Percentiles rank a stretch among this genome's conserved stretches.
Conservation (phyloP, 2,113 vertebrate genomes). For the Symphodus melops region DNA sequence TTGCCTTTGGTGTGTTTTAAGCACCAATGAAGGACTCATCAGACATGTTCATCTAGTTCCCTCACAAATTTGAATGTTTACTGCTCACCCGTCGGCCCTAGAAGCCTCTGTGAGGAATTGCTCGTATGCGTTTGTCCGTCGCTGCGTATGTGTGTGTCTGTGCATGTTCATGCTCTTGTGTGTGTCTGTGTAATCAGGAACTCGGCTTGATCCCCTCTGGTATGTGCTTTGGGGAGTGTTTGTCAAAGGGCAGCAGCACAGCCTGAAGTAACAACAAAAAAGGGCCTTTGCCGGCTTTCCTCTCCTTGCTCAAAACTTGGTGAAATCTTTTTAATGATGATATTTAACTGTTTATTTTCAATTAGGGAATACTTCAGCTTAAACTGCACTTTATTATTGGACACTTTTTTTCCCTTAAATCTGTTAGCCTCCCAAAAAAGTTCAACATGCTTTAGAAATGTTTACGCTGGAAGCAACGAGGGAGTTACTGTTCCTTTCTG, state of each 20-base stretch:
- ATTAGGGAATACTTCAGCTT: neutral
- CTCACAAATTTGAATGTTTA: constrained; percentile 72
- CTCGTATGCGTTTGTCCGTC: constrained; percentile 28
- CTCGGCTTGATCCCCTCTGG: constrained; percentile 79
- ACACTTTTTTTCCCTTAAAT: neutral
- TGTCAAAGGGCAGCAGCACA: constrained; percentile 78
- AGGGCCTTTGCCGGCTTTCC: constrained; percentile 39
- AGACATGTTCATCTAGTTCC: constrained; percentile 76
- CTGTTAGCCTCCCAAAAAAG: neutral
- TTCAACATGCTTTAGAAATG: neutral
- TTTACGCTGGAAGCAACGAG: neutral
- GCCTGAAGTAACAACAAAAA: constrained; percentile 64
- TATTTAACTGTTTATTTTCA: constrained; percentile 3
- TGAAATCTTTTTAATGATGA: neutral
- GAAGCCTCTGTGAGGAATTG: constrained; percentile 54
- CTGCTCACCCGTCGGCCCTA: constrained; percentile 61
- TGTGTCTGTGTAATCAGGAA: constrained; percentile 68
- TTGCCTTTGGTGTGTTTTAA: constrained; percentile 70
- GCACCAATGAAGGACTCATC: constrained; percentile 75
- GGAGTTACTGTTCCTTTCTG: neutral
- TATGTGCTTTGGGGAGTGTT: constrained; percentile 76
- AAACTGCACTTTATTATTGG: neutral
- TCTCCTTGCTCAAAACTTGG: neutral
- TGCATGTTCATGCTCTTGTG: constrained; percentile 37
- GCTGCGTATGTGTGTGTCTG: constrained; percentile 35